Conservation (phyloP, 2,797 vertebrate species). For the Oceanodroma leucorhoa region DNA sequence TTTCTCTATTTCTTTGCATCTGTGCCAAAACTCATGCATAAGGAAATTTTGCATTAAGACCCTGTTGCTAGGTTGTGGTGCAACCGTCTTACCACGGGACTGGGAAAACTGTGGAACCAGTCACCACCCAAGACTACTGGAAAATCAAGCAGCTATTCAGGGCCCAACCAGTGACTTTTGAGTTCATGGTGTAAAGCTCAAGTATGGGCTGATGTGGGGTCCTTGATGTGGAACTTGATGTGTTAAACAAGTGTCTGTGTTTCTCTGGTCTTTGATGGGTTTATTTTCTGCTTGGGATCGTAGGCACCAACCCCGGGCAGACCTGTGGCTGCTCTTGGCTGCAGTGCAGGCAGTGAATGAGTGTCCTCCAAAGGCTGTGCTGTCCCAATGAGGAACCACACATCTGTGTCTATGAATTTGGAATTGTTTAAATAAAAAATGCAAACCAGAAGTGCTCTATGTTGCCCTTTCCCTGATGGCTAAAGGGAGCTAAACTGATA, state of each 20-base stretch:
- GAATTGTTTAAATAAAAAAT: background rate
- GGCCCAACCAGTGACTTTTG: background rate
- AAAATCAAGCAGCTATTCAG: background rate
- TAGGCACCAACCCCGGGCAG: background rate
- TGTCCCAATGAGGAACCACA: background rate
- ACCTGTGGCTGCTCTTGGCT: background rate
- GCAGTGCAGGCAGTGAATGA: fast-evolving
- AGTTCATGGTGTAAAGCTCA: background rate
- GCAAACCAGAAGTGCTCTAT: background rate
- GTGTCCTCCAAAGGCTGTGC: background rate
- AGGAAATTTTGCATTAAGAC: background rate
- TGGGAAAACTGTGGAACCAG: background rate
- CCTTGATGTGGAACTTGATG: background rate
- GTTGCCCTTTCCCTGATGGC: background rate
- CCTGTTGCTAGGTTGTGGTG: background rate
- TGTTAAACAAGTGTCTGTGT: background rate
- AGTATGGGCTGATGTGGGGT: fast-evolving
- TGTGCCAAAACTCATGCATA: background rate
- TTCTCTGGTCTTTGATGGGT: background rate
- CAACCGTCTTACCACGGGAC: too few species aligned
- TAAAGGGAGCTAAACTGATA: background rate
- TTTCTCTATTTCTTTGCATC: background rate
- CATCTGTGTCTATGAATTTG: background rate
- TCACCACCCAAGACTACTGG: fast-evolving
- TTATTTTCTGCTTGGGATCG: background rate